These are phyloP conservation scores for Nyctalus aviator DNA, from an alignment of 2,797 vertebrate species.

Conservation along the genomic window DNA sequence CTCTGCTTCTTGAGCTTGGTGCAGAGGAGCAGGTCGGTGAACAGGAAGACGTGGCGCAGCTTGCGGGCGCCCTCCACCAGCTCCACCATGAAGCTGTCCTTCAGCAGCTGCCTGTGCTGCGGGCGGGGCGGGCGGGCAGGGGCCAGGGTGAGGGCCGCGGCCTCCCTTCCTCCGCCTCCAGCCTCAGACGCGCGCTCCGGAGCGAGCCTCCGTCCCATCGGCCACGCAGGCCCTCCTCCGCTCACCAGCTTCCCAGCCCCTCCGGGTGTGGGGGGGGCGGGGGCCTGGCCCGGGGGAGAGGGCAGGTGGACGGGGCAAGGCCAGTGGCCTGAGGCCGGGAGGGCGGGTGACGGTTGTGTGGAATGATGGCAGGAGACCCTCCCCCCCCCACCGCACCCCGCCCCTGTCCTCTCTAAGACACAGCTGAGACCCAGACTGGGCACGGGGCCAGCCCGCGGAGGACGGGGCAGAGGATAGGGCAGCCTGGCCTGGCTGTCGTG, in stretches of 20 bases:
- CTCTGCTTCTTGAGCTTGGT: constrained; percentile 97
- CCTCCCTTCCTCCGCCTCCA: not conserved
- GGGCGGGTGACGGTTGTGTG: too few relatives aligned
- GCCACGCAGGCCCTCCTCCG: not conserved
- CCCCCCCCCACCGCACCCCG: not conserved
- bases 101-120: constrained; percentile 95
- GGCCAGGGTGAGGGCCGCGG: not conserved
- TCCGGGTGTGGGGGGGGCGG: too few relatives aligned
- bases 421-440: not conserved
- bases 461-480: not conserved
- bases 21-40: constrained; percentile 96
- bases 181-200: not conserved
- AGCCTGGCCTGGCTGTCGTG: not conserved
- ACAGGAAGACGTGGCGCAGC: constrained; percentile 96
- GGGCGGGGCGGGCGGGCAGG: not conserved
- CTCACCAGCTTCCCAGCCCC: not conserved
- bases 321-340: accelerated
- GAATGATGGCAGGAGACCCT: not conserved
- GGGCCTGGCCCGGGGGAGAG: not conserved
- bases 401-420: not conserved
- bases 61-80: constrained; percentile 96
- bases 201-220: not conserved
- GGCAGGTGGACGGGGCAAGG: accelerated
- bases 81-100: constrained; percentile 98
- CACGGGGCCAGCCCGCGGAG: not conserved